A percentile compares a stretch with the other conserved stretches of the same genome.
phyloP scores from a whole-genome alignment of 1,140 invertebrate species.

The Delia radicum region DNA sequence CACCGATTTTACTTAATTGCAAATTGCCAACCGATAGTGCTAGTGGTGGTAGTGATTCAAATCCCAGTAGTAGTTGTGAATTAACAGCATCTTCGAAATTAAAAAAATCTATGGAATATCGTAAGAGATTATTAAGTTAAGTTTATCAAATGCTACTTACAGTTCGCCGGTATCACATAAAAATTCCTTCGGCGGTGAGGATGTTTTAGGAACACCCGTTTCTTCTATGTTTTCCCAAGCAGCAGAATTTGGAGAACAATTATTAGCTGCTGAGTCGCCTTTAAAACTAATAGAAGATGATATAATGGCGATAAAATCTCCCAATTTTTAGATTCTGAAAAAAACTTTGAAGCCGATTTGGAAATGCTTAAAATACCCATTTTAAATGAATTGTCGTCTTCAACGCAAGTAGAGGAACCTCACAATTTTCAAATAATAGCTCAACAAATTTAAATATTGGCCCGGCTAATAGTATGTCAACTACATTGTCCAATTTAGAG shows the following conservation, averaged over 20 bases:
- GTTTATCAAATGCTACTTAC: conserved; percentile 29
- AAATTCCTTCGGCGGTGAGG: background rate
- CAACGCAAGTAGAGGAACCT: background rate
- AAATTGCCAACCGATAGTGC: conserved; percentile 6
- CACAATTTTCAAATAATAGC: background rate
- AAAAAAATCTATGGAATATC: conserved; percentile 10
- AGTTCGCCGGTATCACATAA: conserved; percentile 23
- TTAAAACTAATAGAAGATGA: conserved; percentile 27
- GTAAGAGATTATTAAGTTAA: conserved; percentile 26
- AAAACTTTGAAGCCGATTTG: conserved; percentile 29
- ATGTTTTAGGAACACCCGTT: background rate
- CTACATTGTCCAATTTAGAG: background rate
- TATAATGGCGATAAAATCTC: conserved; percentile 1
- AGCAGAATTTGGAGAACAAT: conserved; percentile 18
- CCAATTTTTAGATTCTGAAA: conserved; percentile 23
- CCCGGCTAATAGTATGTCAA: background rate
- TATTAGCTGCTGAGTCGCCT: conserved; percentile 21
- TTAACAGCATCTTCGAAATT: background rate
- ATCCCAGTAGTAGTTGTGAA: conserved; percentile 16
- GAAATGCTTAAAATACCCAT: conserved; percentile 31
- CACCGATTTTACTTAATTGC: background rate
- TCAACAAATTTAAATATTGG: background rate
- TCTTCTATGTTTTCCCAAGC: conserved; percentile 3
- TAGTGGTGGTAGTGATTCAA: background rate
- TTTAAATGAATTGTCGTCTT: conserved; percentile 22